Evolutionary conservation across 2,888 invertebrate species (phyloP).

Genomic region (Horisme vitalbata): DNA sequence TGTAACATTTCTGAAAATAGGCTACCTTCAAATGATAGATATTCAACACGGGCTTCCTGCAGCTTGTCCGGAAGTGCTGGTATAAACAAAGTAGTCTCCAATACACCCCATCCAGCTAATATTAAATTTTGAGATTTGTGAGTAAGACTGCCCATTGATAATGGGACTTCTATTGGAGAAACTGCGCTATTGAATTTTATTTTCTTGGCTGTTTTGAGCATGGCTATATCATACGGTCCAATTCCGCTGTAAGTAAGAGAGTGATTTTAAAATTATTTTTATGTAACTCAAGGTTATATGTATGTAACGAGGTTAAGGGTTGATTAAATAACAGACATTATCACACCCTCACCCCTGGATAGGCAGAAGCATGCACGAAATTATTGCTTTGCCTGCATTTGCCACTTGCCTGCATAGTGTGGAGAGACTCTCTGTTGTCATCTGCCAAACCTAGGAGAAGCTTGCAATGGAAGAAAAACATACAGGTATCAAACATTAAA

Average conservation of each 20-base stretch:
- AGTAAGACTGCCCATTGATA: conserved; percentile 11
- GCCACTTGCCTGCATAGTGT: too few species aligned
- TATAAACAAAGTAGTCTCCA: conserved; percentile 59
- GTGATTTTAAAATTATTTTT: not conserved
- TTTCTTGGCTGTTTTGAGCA: conserved; percentile 62
- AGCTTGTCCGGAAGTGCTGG: conserved; percentile 66
- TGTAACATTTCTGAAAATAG: not conserved
- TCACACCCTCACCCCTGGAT: too few species aligned
- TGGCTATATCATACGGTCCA: conserved; percentile 79
- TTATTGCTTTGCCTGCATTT: too few species aligned
- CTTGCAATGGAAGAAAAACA: too few species aligned
- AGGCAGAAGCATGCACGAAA: too few species aligned
- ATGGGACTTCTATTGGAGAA: conserved; percentile 70
- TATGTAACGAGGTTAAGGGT: too few species aligned
- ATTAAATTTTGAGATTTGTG: conserved; percentile 42
- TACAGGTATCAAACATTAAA: too few species aligned
- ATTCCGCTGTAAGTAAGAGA: conserved; percentile 53
- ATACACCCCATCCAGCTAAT: conserved; percentile 79
- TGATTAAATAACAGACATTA: too few species aligned
- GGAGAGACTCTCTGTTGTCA: too few species aligned
- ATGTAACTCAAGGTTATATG: too few species aligned
- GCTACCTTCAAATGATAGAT: conserved; percentile 63
- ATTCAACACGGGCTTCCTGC: conserved; percentile 69
- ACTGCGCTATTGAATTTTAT: conserved; percentile 61
- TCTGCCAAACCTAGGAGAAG: too few species aligned